These are phyloP conservation scores for Drosophila mayaguana DNA, from an alignment of 2,888 invertebrate genomes.

Conservation along the genomic window DNA sequence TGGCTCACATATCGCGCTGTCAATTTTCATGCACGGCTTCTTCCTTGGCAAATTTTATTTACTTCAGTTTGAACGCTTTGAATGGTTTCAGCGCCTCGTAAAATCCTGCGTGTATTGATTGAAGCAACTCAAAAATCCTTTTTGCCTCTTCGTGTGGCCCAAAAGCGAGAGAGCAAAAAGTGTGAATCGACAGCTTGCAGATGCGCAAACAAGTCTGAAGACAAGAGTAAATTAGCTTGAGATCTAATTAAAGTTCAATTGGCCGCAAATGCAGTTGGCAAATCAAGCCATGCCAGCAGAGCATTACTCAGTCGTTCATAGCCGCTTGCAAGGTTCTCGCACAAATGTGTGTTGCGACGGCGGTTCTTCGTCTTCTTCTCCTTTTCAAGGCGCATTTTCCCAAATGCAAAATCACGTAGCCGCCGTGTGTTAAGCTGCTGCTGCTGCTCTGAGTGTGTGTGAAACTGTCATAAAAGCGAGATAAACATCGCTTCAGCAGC, in stretches of 20 bases:
- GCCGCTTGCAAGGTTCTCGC: constrained; percentile 7
- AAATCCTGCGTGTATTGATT: constrained; percentile 6
- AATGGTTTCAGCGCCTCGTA: not conserved
- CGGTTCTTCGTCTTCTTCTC: not conserved
- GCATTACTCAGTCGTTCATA: not conserved
- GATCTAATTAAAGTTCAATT: not conserved
- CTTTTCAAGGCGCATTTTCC: constrained; percentile 21
- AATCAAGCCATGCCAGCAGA: not conserved
- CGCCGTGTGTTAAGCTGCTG: constrained; percentile 18
- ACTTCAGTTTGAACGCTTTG: not conserved
- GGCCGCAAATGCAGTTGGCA: not conserved
- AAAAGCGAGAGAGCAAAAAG: not conserved
- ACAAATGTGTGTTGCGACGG: no score
- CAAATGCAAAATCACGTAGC: constrained; percentile 53
- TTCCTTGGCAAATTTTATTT: not conserved
- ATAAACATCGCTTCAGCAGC: constrained; percentile 44
- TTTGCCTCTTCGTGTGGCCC: constrained; percentile 24
- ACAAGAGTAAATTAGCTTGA: not conserved
- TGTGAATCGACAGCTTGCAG: not conserved
- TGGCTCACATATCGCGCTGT: not conserved
- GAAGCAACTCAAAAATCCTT: not conserved
- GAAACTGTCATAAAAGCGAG: constrained; percentile 49
- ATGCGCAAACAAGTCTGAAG: not conserved
- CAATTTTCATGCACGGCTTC: not conserved
- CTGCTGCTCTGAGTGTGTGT: not conserved